Evolutionary conservation across 1,140 invertebrate genomes (phyloP).

Genomic region (Myzus persicae): DNA sequence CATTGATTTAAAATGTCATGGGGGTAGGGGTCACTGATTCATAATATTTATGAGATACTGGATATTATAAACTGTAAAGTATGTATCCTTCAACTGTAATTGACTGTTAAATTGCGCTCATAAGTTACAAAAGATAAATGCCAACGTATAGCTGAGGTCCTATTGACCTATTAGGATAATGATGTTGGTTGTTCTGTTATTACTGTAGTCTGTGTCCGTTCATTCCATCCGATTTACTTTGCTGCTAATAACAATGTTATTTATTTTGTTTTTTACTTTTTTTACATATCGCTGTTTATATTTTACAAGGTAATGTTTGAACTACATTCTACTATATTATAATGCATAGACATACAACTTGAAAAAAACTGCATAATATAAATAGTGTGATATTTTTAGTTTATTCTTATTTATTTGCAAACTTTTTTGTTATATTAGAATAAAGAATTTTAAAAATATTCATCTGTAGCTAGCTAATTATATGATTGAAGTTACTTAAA

Average conservation of each 20-base stretch:
- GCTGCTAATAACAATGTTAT: background rate
- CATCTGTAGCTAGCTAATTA: too few relatives aligned
- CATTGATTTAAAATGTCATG: constrained; percentile 40
- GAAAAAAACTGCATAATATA: background rate
- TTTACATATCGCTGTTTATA: background rate
- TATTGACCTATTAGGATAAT: constrained; percentile 21
- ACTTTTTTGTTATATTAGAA: background rate
- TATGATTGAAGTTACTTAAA: too few relatives aligned
- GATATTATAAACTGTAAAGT: constrained; percentile 36
- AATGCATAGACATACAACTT: background rate
- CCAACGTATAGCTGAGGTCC: background rate
- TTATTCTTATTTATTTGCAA: background rate
- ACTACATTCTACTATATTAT: background rate
- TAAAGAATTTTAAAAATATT: background rate
- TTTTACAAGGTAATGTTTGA: background rate
- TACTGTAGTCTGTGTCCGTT: background rate
- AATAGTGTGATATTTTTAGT: background rate
- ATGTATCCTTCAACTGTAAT: constrained; percentile 55
- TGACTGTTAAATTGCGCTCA: constrained; percentile 27
- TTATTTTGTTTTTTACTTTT: background rate
- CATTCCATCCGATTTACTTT: background rate
- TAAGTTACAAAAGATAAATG: constrained; percentile 12
- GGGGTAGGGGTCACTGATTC: constrained; percentile 52
- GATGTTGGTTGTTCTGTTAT: background rate
- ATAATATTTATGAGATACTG: constrained; percentile 44